Evolutionary conservation across 2,888 invertebrate species (phyloP), one percentile per base, ranked within the genome.

Genomic region (Monoplex corrugatus): DNA sequence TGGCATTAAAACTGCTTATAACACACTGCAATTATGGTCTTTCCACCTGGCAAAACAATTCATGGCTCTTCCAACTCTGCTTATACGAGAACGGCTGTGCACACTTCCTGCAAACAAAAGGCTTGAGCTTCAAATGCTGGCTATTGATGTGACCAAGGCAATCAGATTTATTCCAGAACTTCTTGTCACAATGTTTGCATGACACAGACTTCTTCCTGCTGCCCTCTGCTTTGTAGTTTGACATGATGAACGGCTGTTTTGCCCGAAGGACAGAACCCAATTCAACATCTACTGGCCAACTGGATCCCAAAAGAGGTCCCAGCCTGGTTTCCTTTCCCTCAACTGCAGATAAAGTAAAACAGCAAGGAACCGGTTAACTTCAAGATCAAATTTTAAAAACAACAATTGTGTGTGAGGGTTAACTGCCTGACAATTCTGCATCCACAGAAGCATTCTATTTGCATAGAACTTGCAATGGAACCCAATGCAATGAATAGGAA

Each of bases 81-180:
- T 82, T 89, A 32, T 91, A 91, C 2, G 89, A 89, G 75, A 88
- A 91, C 38, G 85, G 44, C 23, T 87, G 57, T 45, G 87, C 40
- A 86, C 91, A 91, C 44, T 86, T 86, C 35, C 87, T 86, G 82
- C 91, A 91, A 13, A 90, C 83, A 87, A 86, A 91, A 19, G 91
- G 89, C 38, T 87, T 91, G 38, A 82, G 78, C 28, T 91, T 89
- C 35, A 91, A 86, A 85, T 91, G 91, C 50, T 87, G 86, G 44
- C 89, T 91, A 82, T 91, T 91, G 38, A 90, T 82, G 68, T 91
- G 91, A 19, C 91, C 91, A n/a, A 85, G 32, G 38, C 89, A 90
- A 87, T 91, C 91, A 85, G 91, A 89, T 80, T 89, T 91, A 80
- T 91, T 91, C 89, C 87, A 86, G 83, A 91, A 91, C 32, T 83